These are phyloP conservation scores for Cygnus buccinator DNA, from an alignment of 2,113 vertebrate genomes.

Conservation along the genomic window DNA sequence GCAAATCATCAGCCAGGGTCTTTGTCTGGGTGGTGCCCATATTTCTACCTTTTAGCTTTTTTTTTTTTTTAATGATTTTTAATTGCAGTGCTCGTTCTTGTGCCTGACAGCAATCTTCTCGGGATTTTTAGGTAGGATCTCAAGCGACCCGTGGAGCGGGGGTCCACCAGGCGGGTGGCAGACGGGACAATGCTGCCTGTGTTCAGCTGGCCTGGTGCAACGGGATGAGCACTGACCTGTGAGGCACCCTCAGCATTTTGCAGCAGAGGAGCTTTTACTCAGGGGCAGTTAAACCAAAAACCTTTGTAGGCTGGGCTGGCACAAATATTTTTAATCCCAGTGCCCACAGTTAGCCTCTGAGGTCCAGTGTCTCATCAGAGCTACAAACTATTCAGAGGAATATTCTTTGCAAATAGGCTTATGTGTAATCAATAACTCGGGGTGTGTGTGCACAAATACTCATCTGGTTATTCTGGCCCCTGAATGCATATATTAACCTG, in stretches of 20 bases:
- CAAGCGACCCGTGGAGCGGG: background rate
- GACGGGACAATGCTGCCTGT: background rate
- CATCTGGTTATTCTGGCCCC: conserved; percentile 14
- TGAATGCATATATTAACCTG: background rate
- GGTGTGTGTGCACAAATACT: background rate
- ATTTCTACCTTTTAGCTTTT: background rate
- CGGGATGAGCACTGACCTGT: background rate
- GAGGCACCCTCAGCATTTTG: background rate
- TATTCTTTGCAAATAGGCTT: conserved; percentile 21
- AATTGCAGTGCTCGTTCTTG: background rate
- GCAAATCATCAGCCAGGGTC: background rate
- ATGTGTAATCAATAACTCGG: conserved; percentile 32
- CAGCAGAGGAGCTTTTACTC: background rate
- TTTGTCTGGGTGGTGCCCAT: background rate
- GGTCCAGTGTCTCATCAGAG: background rate
- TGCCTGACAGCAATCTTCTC: background rate
- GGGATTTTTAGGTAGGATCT: background rate
- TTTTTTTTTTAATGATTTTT: background rate
- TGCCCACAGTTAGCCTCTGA: background rate
- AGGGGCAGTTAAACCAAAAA: conserved; percentile 9
- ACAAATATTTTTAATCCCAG: conserved; percentile 7
- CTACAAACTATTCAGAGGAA: background rate
- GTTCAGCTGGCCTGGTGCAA: background rate
- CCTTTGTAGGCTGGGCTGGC: background rate
- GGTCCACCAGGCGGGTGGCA: background rate